phyloP scores from a whole-genome alignment of 2,113 vertebrate genomes.

The Apodemus sylvaticus region DNA sequence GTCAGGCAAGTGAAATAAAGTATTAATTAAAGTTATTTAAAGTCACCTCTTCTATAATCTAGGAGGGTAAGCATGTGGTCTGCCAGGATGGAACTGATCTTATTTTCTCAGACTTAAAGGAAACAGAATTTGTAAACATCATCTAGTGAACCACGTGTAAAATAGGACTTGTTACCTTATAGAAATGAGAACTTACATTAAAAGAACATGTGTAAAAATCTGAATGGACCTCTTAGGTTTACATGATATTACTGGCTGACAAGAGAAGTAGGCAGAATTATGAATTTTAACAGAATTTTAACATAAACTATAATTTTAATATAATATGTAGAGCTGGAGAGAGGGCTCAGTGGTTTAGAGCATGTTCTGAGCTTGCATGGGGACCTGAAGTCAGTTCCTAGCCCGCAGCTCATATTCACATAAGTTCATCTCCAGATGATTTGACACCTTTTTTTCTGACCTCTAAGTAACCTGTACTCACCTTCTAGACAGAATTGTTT shows the following conservation, averaged over 20 bases:
- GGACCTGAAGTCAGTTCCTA: background rate
- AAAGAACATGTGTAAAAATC: constrained; percentile 17
- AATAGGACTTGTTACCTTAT: background rate
- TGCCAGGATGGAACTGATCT: background rate
- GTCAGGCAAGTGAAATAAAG: background rate
- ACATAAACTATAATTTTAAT: background rate
- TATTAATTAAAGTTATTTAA: no score
- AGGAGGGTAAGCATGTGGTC: constrained; percentile 26
- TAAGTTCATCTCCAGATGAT: background rate
- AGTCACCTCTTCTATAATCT: background rate
- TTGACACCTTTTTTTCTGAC: background rate
- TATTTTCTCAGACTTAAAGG: constrained; percentile 45
- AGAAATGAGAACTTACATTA: background rate
- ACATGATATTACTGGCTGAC: constrained; percentile 32
- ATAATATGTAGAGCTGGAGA: background rate
- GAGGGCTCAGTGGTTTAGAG: no score
- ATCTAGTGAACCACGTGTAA: background rate
- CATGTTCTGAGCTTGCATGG: no score
- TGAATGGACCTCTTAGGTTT: background rate
- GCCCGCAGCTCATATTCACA: background rate
- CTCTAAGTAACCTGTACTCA: background rate
- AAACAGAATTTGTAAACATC: constrained; percentile 18
- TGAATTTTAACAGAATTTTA: constrained; percentile 17
- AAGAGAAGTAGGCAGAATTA: background rate
- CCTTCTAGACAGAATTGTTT: background rate